These are phyloP conservation scores for Thalassarche chlororhynchos DNA, from an alignment of 2,113 vertebrate species.

Conservation along the genomic window DNA sequence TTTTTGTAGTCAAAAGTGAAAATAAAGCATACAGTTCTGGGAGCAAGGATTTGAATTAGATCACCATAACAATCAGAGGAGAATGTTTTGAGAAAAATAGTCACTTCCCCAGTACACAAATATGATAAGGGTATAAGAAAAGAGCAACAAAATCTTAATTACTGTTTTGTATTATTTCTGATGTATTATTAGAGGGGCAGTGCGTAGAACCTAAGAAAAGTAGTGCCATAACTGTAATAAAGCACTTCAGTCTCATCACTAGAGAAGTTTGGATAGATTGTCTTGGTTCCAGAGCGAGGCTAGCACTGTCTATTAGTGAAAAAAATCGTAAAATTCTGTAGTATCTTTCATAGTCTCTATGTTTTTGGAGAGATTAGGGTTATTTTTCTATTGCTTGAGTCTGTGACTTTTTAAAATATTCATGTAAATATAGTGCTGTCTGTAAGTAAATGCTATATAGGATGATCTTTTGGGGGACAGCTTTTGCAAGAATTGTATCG, in stretches of 20 bases:
- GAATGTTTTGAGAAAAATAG: neutral
- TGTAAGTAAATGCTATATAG: neutral
- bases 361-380: neutral
- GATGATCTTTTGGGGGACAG: neutral
- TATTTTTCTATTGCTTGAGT: constrained; percentile 5
- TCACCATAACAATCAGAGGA: neutral
- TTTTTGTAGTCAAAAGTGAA: neutral
- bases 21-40: neutral
- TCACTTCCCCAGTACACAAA: neutral
- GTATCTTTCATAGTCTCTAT: neutral
- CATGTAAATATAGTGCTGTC: neutral
- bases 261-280: neutral
- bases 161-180: neutral
- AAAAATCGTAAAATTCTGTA: neutral
- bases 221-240: neutral
- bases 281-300: neutral
- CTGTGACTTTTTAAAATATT: neutral
- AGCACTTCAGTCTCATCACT: neutral
- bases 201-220: neutral
- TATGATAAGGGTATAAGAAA: neutral
- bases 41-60: neutral
- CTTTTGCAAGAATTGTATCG: neutral
- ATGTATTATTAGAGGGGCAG: neutral
- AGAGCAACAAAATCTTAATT: neutral
- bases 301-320: neutral